These are phyloP conservation scores for Plagiodera versicolora DNA, from an alignment of 2,888 invertebrate genomes.

Conservation along the genomic window DNA sequence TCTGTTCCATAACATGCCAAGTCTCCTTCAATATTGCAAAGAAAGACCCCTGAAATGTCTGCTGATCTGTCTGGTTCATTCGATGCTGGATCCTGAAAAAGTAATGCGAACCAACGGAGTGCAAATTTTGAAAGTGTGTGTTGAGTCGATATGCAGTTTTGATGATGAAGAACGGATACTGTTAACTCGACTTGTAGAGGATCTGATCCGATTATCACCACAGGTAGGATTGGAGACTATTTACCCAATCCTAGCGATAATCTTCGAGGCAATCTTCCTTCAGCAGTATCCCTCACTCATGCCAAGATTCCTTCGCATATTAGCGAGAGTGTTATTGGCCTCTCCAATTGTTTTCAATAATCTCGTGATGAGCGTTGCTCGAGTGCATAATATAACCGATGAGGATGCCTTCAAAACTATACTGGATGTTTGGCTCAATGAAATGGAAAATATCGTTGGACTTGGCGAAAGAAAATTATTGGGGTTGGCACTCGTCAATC, in stretches of 20 bases:
- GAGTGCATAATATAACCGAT: slow-evolving; percentile 56
- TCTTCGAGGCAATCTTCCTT: slow-evolving; percentile 67
- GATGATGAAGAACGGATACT: slow-evolving; percentile 72
- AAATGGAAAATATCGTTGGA: slow-evolving; percentile 77
- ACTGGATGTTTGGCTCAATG: slow-evolving; percentile 76
- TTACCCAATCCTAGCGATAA: slow-evolving; percentile 63
- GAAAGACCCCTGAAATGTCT: slow-evolving; percentile 80
- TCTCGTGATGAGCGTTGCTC: slow-evolving; percentile 57
- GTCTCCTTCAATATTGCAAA: slow-evolving; percentile 77
- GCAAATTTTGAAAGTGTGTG: slow-evolving; percentile 69
- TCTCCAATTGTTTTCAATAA: slow-evolving; percentile 69
- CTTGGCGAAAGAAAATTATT: slow-evolving; percentile 82
- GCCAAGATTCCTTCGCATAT: slow-evolving; percentile 75
- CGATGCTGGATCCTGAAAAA: slow-evolving; percentile 76
- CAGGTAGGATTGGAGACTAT: slow-evolving; percentile 72
- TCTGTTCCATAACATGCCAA: slow-evolving; percentile 73
- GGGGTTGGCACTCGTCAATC: slow-evolving; percentile 65
- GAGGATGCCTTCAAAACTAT: slow-evolving; percentile 71
- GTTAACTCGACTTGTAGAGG: slow-evolving; percentile 74
- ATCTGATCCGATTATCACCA: slow-evolving; percentile 74
- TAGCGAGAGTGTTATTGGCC: slow-evolving; percentile 75
- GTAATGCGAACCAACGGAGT: slow-evolving; percentile 74
- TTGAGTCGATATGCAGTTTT: slow-evolving; percentile 77
- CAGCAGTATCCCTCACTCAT: slow-evolving; percentile 75
- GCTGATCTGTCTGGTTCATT: slow-evolving; percentile 80